Base-by-base conservation (phyloP, 2,797 vertebrate genomes). In the Eulemur coronatus region DNA sequence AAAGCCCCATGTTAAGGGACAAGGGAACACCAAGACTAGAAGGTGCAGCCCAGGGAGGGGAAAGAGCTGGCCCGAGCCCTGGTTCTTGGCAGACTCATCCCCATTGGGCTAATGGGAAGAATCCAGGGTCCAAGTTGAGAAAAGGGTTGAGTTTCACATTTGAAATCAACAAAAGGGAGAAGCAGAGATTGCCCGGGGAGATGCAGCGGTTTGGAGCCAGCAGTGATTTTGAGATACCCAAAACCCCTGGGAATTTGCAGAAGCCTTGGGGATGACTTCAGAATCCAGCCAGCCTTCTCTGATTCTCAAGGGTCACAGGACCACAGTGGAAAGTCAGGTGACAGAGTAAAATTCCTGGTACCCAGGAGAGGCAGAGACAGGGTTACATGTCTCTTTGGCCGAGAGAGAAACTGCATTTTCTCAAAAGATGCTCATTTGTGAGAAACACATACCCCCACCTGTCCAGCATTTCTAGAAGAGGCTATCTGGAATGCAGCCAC, bases 301-400 rank as follows among this genome's bases (percentile, higher is more conserved):
- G 65, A 52, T 43, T 30, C 20, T 81, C n/a, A 11, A 24, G 12
- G 1, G 26, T 52, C 67, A 81, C 14, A 93, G 48, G 33, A 26
- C n/a, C 2, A 48, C 0, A 0, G 14, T 5, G 0, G 33, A 67
- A 61, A 72, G 7, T 14, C n/a, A 70, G 17, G 11, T 1, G 57
- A 63, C 48, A 75, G 35, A 26, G 28, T 52, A 11, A 50, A n/a
- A 43, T 1, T 7, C 4, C 38, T 33, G 17, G 11, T 30, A 1
- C 10, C 2, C 2, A 92, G n/a, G 17, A 61, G 5, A 20, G 55
- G 1, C 50, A 65, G 24, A n/a, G 14, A 5, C 12, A 24, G 11
- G 28, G 7, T 11, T 0, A 43, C 1, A 30, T 11, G 41, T 1
- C 24, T 75, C 52, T 75, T 63, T n/a, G 13, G 14, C 48, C 41